A percentile compares a stretch with the other conserved stretches of the same genome.
Conservation (phyloP, 2,113 vertebrate genomes). For the Pterocles orientalis region DNA sequence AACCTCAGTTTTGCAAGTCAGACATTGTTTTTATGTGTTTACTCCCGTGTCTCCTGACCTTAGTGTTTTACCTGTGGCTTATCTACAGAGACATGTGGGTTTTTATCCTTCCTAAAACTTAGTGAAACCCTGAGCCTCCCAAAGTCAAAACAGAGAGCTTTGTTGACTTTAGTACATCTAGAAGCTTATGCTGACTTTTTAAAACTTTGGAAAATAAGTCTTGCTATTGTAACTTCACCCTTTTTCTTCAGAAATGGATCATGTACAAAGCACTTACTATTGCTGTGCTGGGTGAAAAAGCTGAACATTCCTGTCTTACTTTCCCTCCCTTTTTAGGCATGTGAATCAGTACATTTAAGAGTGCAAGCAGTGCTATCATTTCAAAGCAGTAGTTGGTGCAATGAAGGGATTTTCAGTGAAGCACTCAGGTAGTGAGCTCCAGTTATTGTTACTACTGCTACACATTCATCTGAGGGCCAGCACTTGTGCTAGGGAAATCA, state of each 20-base stretch:
- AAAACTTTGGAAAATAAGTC: background rate
- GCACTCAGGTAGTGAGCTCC: background rate
- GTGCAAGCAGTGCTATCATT: background rate
- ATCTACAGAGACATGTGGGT: background rate
- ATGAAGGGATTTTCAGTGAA: background rate
- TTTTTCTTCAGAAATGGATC: background rate
- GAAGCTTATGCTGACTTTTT: background rate
- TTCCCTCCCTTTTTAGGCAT: background rate
- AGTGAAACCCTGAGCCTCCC: background rate
- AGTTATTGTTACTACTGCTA: background rate
- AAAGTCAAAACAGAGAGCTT: background rate
- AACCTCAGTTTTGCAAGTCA: background rate
- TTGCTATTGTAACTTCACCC: background rate
- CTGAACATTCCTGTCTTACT: background rate
- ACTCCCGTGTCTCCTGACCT: background rate
- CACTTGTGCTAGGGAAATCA: background rate
- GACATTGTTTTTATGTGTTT: background rate
- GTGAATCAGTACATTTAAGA: background rate
- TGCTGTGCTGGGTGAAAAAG: background rate
- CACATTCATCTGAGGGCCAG: background rate
- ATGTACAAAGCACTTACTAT: background rate
- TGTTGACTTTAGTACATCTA: background rate
- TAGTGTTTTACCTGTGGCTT: background rate
- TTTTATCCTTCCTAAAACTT: background rate
- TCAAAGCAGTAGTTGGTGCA: background rate